Conservation (phyloP, 2,797 vertebrate genomes). For the Botia almorhae region DNA sequence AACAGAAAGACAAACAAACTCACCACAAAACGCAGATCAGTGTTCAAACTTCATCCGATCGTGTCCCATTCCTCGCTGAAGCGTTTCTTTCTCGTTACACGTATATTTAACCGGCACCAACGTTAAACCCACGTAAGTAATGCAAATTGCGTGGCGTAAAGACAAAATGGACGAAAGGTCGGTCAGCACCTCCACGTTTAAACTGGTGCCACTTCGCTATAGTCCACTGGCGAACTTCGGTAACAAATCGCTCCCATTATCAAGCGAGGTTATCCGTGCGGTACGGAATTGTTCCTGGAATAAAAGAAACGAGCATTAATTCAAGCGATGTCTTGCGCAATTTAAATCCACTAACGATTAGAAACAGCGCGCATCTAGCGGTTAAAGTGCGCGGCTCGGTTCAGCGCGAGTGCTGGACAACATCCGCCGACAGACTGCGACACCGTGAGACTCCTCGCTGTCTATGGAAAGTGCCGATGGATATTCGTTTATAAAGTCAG, state of each 20-base stretch:
- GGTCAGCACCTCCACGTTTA: constrained; percentile 55
- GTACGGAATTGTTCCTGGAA: constrained; percentile 61
- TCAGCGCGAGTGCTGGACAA: constrained; percentile 45
- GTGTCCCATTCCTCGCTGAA: constrained; percentile 64
- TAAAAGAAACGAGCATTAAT: constrained; percentile 66
- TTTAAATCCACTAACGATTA: constrained; percentile 69
- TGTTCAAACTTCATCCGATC: constrained; percentile 71
- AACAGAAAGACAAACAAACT: constrained; percentile 59
- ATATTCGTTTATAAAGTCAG: constrained; percentile 70
- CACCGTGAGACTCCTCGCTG: constrained; percentile 51
- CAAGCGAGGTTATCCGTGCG: constrained; percentile 64
- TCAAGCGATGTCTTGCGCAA: constrained; percentile 71
- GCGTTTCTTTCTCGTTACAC: constrained; percentile 27
- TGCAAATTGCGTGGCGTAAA: constrained; percentile 42
- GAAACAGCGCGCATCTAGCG: constrained; percentile 53
- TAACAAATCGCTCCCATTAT: constrained; percentile 53
- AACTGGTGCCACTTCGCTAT: constrained; percentile 61
- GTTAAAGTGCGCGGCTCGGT: constrained; percentile 35
- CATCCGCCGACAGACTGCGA: constrained; percentile 68
- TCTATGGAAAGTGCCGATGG: constrained; percentile 48
- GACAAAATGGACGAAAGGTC: constrained; percentile 50
- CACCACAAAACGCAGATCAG: constrained; percentile 71
- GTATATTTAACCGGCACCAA: background rate
- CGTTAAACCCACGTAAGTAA: constrained; percentile 15
- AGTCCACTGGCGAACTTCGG: constrained; percentile 74